Evolutionary conservation across 2,888 invertebrate genomes (phyloP).

Genomic region (Zeuzera pyrina): DNA sequence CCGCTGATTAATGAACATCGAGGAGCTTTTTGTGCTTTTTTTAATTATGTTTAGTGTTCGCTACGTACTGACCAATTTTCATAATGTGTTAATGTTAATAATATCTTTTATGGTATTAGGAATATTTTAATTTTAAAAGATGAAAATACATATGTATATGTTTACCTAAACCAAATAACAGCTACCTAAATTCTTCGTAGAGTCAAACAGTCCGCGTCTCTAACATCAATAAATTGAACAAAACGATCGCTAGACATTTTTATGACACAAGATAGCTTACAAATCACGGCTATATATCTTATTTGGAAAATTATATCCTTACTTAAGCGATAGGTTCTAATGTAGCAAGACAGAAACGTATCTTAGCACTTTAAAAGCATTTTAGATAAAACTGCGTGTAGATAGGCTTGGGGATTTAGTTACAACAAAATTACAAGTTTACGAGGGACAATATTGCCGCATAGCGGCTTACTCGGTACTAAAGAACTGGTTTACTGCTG

Average conservation of each 20-base stretch:
- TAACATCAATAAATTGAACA: slow-evolving; percentile 41
- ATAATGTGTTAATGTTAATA: no score
- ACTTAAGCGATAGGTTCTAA: slow-evolving; percentile 19
- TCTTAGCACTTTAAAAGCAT: slow-evolving; percentile 57
- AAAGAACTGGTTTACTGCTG: slow-evolving; percentile 55
- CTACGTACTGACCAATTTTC: no score
- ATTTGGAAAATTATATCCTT: slow-evolving; percentile 30
- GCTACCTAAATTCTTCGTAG: neutral
- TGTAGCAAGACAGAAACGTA: slow-evolving; percentile 32
- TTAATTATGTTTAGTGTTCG: slow-evolving; percentile 34
- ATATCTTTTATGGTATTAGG: no score
- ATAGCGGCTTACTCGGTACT: slow-evolving; percentile 38
- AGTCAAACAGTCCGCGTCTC: slow-evolving; percentile 20
- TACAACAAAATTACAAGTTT: slow-evolving; percentile 64
- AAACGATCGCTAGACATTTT: slow-evolving; percentile 48
- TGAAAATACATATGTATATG: neutral
- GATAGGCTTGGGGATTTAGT: slow-evolving; percentile 49
- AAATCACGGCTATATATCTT: slow-evolving; percentile 52
- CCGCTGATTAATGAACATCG: slow-evolving; percentile 65
- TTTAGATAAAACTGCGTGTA: slow-evolving; percentile 53
- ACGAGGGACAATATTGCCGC: slow-evolving; percentile 51
- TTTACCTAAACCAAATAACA: neutral
- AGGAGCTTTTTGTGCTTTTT: slow-evolving; percentile 30
- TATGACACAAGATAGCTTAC: slow-evolving; percentile 47
- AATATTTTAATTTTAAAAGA: neutral